Percentiles rank a stretch among this genome's conserved stretches.
Evolutionary conservation across 2,888 invertebrate species (phyloP).

Genomic region (Plusia festucae): DNA sequence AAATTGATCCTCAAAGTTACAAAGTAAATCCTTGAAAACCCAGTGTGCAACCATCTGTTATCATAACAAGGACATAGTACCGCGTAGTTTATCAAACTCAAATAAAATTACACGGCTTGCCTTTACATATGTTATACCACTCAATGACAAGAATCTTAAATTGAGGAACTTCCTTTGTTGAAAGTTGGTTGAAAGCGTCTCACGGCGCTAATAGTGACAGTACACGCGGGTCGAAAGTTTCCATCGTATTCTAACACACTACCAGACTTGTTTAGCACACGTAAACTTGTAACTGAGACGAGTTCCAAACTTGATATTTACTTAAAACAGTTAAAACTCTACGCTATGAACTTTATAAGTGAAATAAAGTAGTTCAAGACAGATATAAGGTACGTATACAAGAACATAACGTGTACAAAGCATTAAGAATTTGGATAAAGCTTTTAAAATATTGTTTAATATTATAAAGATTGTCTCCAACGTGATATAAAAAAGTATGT

Average conservation of each 20-base stretch:
- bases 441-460: conserved; percentile 42
- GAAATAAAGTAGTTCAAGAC: conserved; percentile 61
- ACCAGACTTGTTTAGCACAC: conserved; percentile 62
- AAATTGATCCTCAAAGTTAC: conserved; percentile 5
- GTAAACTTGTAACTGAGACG: conserved; percentile 68
- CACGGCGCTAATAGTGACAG: conserved; percentile 52
- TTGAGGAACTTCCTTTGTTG: conserved; percentile 59
- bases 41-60: conserved; percentile 2
- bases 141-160: conserved; percentile 60
- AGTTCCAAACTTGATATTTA: conserved; percentile 62
- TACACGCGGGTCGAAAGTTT: conserved; percentile 59
- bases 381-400: conserved; percentile 35
- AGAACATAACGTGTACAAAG: conserved; percentile 24
- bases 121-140: conserved; percentile 38
- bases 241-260: conserved; percentile 57
- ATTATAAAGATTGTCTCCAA: conserved; percentile 34
- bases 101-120: conserved; percentile 38
- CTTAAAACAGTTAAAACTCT: conserved; percentile 68
- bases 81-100: conserved; percentile 31
- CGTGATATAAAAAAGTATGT: conserved; percentile 28
- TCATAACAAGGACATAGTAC: conserved; percentile 27
- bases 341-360: conserved; percentile 60
- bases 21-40: neutral
- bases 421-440: conserved; percentile 24
- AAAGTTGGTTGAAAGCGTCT: conserved; percentile 38